Conservation (phyloP, 2,888 invertebrate species). For the Acrobasis suavella region DNA sequence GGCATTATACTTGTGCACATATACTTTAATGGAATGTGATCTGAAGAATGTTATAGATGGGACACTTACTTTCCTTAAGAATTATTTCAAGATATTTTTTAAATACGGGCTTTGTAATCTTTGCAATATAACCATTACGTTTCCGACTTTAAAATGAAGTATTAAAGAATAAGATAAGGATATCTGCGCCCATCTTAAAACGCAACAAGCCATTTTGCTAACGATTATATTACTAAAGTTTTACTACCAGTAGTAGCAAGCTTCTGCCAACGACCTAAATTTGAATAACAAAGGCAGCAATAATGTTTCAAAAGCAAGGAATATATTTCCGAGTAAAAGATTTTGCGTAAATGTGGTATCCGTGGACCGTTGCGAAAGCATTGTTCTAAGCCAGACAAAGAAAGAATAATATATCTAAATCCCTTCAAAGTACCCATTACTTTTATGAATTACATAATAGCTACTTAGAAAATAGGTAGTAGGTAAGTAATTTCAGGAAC, state of each 20-base stretch:
- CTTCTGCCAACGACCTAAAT: conserved; percentile 3
- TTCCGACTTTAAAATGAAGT: too few relatives aligned
- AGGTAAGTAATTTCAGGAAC: neutral
- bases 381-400: conserved; percentile 15
- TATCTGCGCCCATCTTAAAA: neutral
- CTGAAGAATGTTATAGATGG: too few relatives aligned
- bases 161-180: too few relatives aligned
- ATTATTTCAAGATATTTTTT: too few relatives aligned
- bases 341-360: conserved; percentile 8
- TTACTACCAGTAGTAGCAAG: neutral
- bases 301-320: conserved; percentile 1
- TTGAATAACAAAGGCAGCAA: conserved; percentile 14
- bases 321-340: conserved; percentile 7
- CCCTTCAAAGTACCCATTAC: neutral
- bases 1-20: too few relatives aligned
- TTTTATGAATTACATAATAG: conserved; percentile 2
- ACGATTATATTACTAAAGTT: conserved; percentile 1
- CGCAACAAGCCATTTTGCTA: neutral
- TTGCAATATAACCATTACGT: too few relatives aligned
- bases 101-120: too few relatives aligned
- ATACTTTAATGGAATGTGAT: too few relatives aligned
- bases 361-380: neutral
- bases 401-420: neutral
- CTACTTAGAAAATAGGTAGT: neutral
- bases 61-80: too few relatives aligned